Percentiles rank a stretch among this genome's conserved stretches.
Conservation (phyloP, 2,797 vertebrate genomes). For the Pseudocheirus occidentalis region DNA sequence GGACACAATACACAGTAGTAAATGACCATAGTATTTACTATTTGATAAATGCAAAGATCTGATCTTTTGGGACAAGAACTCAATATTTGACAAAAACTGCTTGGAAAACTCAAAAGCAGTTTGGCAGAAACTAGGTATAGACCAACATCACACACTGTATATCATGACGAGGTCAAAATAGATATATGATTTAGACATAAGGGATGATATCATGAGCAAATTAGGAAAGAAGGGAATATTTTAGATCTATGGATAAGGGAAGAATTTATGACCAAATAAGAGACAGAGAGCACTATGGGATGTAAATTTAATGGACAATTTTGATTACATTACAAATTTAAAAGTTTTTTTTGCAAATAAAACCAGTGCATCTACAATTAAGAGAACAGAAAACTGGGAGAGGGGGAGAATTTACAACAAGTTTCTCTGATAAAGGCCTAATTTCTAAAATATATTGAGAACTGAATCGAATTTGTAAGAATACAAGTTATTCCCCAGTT, state of each 20-base stretch:
- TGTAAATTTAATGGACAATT: background rate
- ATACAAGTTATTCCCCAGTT: background rate
- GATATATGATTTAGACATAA: background rate
- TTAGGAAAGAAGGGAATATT: background rate
- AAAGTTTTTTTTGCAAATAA: background rate
- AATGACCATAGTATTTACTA: background rate
- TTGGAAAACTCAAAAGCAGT: background rate
- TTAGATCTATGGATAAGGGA: background rate
- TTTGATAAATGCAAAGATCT: background rate
- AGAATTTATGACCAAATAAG: background rate
- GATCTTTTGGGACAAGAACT: background rate
- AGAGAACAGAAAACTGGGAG: background rate
- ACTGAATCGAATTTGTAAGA: background rate
- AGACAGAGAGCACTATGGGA: background rate
- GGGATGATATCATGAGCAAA: background rate
- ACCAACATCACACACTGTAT: background rate
- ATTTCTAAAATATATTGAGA: background rate
- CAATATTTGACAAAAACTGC: background rate
- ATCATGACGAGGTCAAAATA: background rate
- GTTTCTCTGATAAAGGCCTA: background rate
- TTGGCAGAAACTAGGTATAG: background rate
- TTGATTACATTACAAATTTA: background rate
- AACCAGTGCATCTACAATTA: background rate
- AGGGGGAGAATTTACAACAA: background rate
- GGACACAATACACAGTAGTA: background rate